Percentiles rank a stretch among this genome's conserved stretches.
Conservation (phyloP, 2,888 invertebrate genomes). For the Molanna angustata region DNA sequence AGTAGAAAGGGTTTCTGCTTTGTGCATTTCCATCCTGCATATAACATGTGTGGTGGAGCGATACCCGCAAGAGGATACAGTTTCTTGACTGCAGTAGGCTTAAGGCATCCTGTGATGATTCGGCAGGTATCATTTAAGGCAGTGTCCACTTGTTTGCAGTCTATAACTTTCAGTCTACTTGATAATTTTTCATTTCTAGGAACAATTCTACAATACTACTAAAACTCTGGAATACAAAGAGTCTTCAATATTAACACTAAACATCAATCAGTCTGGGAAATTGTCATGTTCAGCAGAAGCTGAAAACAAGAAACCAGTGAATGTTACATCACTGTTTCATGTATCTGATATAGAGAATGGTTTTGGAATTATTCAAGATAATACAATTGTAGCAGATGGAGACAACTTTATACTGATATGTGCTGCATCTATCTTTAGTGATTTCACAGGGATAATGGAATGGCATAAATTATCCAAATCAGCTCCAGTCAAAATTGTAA, state of each 20-base stretch:
- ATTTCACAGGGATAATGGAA: conserved; percentile 47
- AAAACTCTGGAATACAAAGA: conserved; percentile 31
- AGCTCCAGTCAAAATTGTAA: conserved; percentile 25
- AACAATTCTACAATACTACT: not conserved
- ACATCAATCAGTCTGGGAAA: conserved; percentile 43
- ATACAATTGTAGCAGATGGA: conserved; percentile 48
- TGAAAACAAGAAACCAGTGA: conserved; percentile 37
- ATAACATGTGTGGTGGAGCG: too few species aligned
- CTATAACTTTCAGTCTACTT: too few species aligned
- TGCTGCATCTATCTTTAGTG: conserved; percentile 55
- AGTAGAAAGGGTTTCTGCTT: too few species aligned
- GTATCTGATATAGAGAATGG: conserved; percentile 45
- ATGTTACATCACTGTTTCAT: conserved; percentile 35
- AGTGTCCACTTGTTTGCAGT: too few species aligned
- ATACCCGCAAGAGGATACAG: too few species aligned
- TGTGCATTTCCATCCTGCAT: too few species aligned
- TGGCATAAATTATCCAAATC: conserved; percentile 48
- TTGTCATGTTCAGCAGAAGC: conserved; percentile 48
- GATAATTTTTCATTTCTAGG: conserved; percentile 1
- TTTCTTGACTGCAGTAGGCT: too few species aligned
- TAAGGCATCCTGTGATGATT: too few species aligned
- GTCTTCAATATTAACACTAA: conserved; percentile 42
- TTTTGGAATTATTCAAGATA: conserved; percentile 38
- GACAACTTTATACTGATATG: conserved; percentile 58
- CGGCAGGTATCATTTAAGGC: too few species aligned